Evolutionary conservation across 2,888 invertebrate genomes (phyloP), one percentile per base, ranked within the genome.

Genomic region (Eulithis testata): DNA sequence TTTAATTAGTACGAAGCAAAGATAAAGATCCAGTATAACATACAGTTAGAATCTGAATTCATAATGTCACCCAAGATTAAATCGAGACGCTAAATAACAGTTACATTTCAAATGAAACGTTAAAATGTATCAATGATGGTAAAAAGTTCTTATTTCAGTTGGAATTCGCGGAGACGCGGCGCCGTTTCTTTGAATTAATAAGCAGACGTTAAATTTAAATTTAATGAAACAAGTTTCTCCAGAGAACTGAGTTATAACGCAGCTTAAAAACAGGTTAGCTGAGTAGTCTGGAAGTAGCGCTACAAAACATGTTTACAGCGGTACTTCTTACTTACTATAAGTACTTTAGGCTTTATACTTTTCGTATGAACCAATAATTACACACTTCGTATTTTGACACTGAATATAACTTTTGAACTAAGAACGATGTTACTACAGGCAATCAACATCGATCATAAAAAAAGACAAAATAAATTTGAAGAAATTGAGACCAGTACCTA

Each of bases 161-260:
- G 70, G 75, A 80, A 81, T 83, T 81, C 80, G 76, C 71, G 77
- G 74, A 82, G 83, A 82, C 79, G 80, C 79, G 80, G 67, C 76
- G 79, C 72, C 83, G 80, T 83, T 86, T 82, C 84, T 80, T 81
- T 87, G 88, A 89, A 88, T 89, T 89, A 89, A 87, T 88, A 88
- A 89, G 86, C 80, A 84, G 85, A 80, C 81, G 85, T 81, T 84
- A 85, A 89, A 89, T 89, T 89, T 86, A 87, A 88, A 88, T 88
- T 89, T 88, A 89, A 89, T 89, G 88, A 89, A 89, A 89, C 87
- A 89, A 89, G 88, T 89, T 89, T 87, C 71, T 74, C 80, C 76
- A 72, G 77, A 82, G 81, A 76, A 77, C 77, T 73, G 78, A 84
- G 81, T 81, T 83, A 79, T 80, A 82, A 72, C 53, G 51, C 57